Evolutionary conservation across 2,888 invertebrate species (phyloP), one percentile per base, ranked within the genome.

Genomic region (Athalia circularis): DNA sequence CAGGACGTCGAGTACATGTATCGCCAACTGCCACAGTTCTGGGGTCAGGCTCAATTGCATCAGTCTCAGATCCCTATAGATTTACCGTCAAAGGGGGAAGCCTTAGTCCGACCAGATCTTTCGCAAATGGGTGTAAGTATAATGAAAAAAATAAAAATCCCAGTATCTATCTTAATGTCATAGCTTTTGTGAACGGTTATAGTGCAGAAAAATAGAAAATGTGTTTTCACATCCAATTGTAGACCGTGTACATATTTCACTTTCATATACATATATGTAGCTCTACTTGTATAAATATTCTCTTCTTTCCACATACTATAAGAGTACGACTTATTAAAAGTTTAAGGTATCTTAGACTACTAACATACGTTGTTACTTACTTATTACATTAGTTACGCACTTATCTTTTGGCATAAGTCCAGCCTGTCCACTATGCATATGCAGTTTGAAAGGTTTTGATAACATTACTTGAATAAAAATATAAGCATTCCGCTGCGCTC

Each of bases 1-100:
- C 88, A 89, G 83, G 87, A 88, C 85, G 85, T 87, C 65, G 87
- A 89, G 70, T 89, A 87, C 80, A 88, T 88, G 82, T 89, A 89
- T 82, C 87, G 88, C 79, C 88, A 89, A 77, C 80, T 89, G 80
- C 88, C 90, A 80, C 87, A 89, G 79, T 88, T 89, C 82, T 90
- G 90, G 89, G 86, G 84, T 82, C 88, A 89, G 81, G 81, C 87
- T 48, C 88, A 88, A 78, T 80, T 87, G 78, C 86, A 85, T 80
- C 82, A 83, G 57, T 84, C 83, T 80, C 86, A 87, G 75, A 80
- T 85, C 68, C 80, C 87, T n/a, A 87, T 86, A 76, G 87, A 88
- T 81, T 82, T 86, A 68, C 81, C 85, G 47, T 80, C 85, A 48
- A 89, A 89, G 81, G 85, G 82, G 80, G 87, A 88, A 75, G 83